Evolutionary conservation across 2,113 vertebrate genomes (phyloP).

Genomic region (Centropus unirufus): DNA sequence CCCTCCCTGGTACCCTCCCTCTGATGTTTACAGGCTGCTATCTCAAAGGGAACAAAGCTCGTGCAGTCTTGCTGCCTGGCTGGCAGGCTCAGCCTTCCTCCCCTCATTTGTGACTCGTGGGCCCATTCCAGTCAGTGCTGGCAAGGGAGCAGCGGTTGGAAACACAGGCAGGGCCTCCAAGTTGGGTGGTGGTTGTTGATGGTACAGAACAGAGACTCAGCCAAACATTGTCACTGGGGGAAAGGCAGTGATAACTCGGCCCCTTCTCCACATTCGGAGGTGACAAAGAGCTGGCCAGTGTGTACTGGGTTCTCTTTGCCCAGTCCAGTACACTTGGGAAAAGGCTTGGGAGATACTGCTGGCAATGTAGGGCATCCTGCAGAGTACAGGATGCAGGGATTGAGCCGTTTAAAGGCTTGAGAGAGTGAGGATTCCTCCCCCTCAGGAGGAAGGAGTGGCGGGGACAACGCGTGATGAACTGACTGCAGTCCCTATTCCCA

Average conservation of each 20-base stretch:
- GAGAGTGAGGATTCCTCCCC: no score
- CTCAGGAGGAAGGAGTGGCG: no score
- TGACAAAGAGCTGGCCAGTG: neutral
- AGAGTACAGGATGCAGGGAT: neutral
- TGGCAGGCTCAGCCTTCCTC: neutral
- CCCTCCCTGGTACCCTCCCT: neutral
- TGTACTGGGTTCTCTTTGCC: neutral
- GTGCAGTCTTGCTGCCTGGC: neutral
- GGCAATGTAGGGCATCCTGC: neutral
- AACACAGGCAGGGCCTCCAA: neutral
- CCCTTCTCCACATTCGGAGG: neutral
- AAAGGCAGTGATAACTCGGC: neutral
- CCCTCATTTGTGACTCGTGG: neutral
- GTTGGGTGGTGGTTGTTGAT: neutral
- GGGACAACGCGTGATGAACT: no score
- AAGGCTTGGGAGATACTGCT: neutral
- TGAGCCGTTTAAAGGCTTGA: neutral
- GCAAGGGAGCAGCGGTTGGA: neutral
- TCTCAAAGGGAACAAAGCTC: neutral
- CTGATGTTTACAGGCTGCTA: neutral
- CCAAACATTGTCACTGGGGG: rapidly evolving
- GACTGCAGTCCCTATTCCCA: no score
- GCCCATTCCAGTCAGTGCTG: neutral
- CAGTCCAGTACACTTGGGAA: neutral
- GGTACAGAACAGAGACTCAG: neutral